phyloP scores from a whole-genome alignment of 2,797 vertebrate genomes.

The Urophycis tenuis region DNA sequence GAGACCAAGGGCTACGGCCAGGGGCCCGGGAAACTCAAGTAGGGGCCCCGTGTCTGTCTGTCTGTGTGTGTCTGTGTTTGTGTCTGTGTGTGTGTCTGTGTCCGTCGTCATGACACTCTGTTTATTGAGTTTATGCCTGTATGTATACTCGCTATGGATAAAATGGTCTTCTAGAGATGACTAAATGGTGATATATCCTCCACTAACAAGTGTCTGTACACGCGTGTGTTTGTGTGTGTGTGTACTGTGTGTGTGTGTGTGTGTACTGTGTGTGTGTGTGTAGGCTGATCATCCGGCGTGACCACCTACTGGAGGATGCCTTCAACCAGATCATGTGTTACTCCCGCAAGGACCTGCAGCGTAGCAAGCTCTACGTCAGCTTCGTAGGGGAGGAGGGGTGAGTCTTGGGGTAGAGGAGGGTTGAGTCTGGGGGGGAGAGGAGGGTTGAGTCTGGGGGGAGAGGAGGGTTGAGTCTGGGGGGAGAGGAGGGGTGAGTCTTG shows the following conservation, averaged over 20 bases:
- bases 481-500: no score
- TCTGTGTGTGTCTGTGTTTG: neutral
- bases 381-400: slow-evolving; percentile 89
- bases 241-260: neutral
- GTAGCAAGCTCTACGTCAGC: slow-evolving; percentile 92
- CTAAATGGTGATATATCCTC: no score
- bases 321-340: slow-evolving; percentile 98
- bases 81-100: no score
- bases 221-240: no score
- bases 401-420: slow-evolving; percentile 14
- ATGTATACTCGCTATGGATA: no score
- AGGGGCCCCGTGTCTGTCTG: slow-evolving; percentile 34
- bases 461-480: no score
- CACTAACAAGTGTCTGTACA: no score
- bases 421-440: no score
- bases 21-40: slow-evolving; percentile 97
- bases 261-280: neutral
- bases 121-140: neutral
- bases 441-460: neutral
- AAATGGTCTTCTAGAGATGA: no score
- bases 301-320: slow-evolving; percentile 91
- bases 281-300: slow-evolving; percentile 91
- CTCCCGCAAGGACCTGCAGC: slow-evolving; percentile 92
- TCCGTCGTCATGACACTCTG: no score
- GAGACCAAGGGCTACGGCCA: slow-evolving; percentile 98